These are phyloP conservation scores for Torymus texanus DNA, from an alignment of 2,888 invertebrate genomes.

Conservation along the genomic window DNA sequence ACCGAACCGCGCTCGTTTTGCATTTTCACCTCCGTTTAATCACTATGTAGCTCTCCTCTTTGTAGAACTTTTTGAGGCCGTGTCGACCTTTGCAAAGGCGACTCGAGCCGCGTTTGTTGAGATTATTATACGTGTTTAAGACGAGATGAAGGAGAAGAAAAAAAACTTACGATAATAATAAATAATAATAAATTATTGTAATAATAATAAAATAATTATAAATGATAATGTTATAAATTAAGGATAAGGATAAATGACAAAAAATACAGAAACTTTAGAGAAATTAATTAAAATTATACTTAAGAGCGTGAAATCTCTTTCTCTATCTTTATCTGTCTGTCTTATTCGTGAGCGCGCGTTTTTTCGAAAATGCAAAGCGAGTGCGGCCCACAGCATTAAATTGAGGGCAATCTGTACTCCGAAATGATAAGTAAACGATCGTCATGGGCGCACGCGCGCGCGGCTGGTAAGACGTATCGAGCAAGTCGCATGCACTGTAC, in stretches of 20 bases:
- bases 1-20: conserved; percentile 51
- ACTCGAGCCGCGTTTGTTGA: conserved; percentile 40
- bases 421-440: conserved; percentile 21
- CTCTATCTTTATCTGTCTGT: background rate
- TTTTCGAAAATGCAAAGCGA: conserved; percentile 49
- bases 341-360: background rate
- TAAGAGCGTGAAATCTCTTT: conserved; percentile 28
- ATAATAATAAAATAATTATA: conserved; percentile 14
- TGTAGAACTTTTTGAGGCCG: conserved; percentile 42
- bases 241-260: background rate
- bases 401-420: conserved; percentile 55
- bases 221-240: conserved; percentile 24
- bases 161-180: conserved; percentile 36
- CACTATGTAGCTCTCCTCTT: conserved; percentile 38
- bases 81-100: conserved; percentile 4
- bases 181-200: conserved; percentile 44
- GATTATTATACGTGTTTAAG: conserved; percentile 53
- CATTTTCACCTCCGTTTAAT: conserved; percentile 35
- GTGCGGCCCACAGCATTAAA: conserved; percentile 22
- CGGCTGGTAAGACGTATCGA: conserved; percentile 22
- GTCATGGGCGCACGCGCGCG: conserved; percentile 30
- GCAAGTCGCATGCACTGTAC: conserved; percentile 56
- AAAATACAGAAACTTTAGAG: conserved; percentile 12
- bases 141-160: conserved; percentile 15
- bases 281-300: conserved; percentile 35